Percentiles rank a stretch among this genome's conserved stretches.
phyloP scores from a whole-genome alignment of 1,140 invertebrate genomes.

The Dendroctonus ponderosae region DNA sequence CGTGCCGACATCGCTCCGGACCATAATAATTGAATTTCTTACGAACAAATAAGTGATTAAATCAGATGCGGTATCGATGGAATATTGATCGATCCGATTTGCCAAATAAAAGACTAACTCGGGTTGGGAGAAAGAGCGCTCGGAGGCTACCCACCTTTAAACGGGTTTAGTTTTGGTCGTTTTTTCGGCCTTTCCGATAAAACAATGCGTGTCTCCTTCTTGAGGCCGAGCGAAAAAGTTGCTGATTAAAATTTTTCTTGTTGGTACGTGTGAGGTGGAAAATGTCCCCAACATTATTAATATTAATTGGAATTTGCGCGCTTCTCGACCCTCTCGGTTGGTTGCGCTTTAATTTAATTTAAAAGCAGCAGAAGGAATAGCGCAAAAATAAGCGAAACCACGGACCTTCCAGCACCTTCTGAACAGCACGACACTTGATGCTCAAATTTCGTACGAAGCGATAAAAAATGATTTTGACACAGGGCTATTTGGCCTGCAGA shows the following conservation, averaged over 20 bases:
- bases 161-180: constrained; percentile 17
- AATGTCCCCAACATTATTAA: constrained; percentile 27
- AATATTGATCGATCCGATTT: constrained; percentile 24
- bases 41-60: constrained; percentile 25
- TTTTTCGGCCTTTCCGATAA: constrained; percentile 7
- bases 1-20: constrained; percentile 1
- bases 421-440: too few species aligned
- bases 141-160: constrained; percentile 10
- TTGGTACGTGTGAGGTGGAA: constrained; percentile 26
- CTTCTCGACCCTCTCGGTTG: too few species aligned
- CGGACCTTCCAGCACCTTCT: too few species aligned
- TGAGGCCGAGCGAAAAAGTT: constrained; percentile 14
- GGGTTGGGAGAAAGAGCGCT: neutral
- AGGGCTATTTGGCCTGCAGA: neutral
- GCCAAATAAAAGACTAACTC: constrained; percentile 15
- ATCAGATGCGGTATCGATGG: constrained; percentile 20
- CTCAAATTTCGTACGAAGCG: neutral
- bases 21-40: constrained; percentile 26
- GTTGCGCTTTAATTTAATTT: too few species aligned
- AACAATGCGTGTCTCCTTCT: constrained; percentile 20
- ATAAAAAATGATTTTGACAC: neutral
- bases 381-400: too few species aligned
- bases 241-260: constrained; percentile 25
- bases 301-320: constrained; percentile 21
- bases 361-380: too few species aligned